Base-by-base conservation (phyloP, 2,888 invertebrate genomes). In the Hololepta plana region DNA sequence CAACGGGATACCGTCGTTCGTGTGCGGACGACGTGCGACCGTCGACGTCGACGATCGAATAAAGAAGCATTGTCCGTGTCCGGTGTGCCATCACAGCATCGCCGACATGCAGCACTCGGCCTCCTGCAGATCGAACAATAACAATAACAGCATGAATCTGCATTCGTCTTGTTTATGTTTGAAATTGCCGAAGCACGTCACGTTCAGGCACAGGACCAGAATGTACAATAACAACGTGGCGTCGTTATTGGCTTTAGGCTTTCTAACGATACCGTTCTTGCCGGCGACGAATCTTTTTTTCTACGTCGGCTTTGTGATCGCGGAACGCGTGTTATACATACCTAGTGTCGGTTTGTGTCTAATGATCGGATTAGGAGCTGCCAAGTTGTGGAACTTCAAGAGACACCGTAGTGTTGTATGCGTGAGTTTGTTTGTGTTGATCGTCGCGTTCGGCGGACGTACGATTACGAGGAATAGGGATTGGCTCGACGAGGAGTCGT, bases 281-380 rank as follows among this genome's bases (percentile, higher is more conserved):
- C 95, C 93, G 36, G 93, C 95, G 35, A 80, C 87, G 43, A 96
- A 96, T 65, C 60, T 93, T 42, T 76, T 95, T 57, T 91, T 93
- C 62, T 93, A 95, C 57, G 95, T 96, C 32, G 96, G 96, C 25
- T 96, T 96, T 57, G 95, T 96, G 39, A 81, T 95, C 29, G 96
- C 95, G 32, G 96, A 96, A 59, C 68, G 95, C 37, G 77, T 95
- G 38, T 65, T 96, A 37, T 96, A 95, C 60, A 70, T 95, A 53
- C 93, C 95, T 26, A 91, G 90, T 59, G 84, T 93, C 46, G 95
- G 93, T 27, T 84, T 80, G 57, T 93, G 91, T 58, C 66, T 95
- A 42, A 60, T 93, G 37, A 62, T 91, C 32, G 90, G 81, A 27
- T 59, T 76, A 39, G 80, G 82, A 20, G 61, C 70, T 33, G 62